Conservation (phyloP, 2,888 invertebrate genomes). For the Thymelicus sylvestris region DNA sequence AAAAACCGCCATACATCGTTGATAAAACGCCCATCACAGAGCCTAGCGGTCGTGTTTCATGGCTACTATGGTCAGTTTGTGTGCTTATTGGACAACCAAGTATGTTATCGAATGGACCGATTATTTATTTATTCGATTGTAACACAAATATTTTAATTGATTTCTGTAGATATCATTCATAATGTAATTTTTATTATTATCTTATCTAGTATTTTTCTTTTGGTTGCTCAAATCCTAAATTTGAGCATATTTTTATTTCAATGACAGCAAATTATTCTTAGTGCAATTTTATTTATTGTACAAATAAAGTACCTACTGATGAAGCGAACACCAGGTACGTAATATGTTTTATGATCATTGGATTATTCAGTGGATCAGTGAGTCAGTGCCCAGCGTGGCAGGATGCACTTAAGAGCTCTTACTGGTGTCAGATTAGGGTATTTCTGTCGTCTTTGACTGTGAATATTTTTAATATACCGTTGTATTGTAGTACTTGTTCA, state of each 20-base stretch:
- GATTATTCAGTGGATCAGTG: constrained; percentile 11
- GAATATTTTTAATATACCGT: neutral
- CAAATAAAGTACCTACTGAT: no score
- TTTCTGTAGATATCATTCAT: neutral
- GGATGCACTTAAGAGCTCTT: constrained; percentile 31
- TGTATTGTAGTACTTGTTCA: no score
- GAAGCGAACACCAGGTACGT: no score
- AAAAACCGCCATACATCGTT: constrained; percentile 44
- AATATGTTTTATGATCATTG: constrained; percentile 23
- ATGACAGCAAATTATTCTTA: no score
- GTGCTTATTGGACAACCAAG: neutral
- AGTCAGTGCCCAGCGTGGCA: constrained; percentile 9
- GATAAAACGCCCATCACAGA: constrained; percentile 33
- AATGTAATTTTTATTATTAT: neutral
- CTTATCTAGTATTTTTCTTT: no score
- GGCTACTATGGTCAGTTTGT: neutral
- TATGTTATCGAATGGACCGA: neutral
- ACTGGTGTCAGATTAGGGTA: constrained; percentile 30
- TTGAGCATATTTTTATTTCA: no score
- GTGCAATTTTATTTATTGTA: no score
- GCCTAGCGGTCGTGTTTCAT: constrained; percentile 14
- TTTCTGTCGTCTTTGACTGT: constrained; percentile 3
- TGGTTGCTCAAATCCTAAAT: no score
- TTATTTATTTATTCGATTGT: neutral
- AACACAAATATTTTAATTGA: neutral